A percentile compares a stretch with the other conserved stretches of the same genome.
Evolutionary conservation across 2,888 invertebrate species (phyloP).

Genomic region (Rhopalosiphum nymphaeae): DNA sequence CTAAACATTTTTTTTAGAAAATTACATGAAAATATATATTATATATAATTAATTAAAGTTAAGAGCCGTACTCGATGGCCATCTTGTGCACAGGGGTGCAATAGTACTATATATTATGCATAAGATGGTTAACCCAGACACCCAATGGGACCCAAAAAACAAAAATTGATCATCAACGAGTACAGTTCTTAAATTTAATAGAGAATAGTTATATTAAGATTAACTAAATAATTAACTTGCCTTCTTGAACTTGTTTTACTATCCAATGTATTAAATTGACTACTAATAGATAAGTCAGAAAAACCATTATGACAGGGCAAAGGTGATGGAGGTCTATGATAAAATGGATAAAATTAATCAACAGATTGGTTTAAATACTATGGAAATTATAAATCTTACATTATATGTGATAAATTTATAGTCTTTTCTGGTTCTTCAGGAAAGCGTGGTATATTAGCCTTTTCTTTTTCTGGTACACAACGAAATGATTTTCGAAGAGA

Average conservation of each 20-base stretch:
- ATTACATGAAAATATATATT: neutral
- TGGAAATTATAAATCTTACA: slow-evolving; percentile 76
- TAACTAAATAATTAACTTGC: slow-evolving; percentile 68
- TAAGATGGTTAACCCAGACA: neutral
- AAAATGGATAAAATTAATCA: slow-evolving; percentile 63
- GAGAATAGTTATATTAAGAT: neutral
- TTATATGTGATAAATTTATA: slow-evolving; percentile 94
- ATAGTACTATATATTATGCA: neutral
- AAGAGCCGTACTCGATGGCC: neutral
- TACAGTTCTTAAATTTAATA: neutral
- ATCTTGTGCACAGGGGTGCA: neutral
- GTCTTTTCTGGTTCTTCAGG: slow-evolving; percentile 95
- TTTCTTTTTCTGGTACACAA: slow-evolving; percentile 93
- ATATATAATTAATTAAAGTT: neutral
- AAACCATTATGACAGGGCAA: slow-evolving; percentile 94
- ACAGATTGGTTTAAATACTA: slow-evolving; percentile 9
- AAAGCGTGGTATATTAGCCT: slow-evolving; percentile 85
- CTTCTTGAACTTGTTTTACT: slow-evolving; percentile 77
- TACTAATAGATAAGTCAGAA: slow-evolving; percentile 77
- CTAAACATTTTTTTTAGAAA: slow-evolving; percentile 66
- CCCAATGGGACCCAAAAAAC: neutral
- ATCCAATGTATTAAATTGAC: slow-evolving; percentile 78
- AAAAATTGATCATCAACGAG: neutral
- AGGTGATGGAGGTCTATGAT: slow-evolving; percentile 87
- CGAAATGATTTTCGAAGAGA: slow-evolving; percentile 96